Conservation (phyloP, 2,888 invertebrate genomes). For the Phytoseiulus persimilis region DNA sequence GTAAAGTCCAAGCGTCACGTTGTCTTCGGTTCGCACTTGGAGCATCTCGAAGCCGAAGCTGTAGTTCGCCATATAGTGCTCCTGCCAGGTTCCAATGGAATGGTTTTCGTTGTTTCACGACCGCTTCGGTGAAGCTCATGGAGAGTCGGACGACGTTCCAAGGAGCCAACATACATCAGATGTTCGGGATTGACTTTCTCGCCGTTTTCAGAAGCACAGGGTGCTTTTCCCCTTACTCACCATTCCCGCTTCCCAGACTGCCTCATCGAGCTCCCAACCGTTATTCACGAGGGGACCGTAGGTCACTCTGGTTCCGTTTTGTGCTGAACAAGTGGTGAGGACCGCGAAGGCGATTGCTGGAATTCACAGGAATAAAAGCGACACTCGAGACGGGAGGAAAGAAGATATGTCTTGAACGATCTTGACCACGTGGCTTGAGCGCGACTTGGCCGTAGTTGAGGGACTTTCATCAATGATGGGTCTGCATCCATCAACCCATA, state of each 20-base stretch:
- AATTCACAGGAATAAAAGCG: background rate
- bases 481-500: too few species aligned
- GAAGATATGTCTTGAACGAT: too few species aligned
- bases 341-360: background rate
- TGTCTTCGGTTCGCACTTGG: background rate
- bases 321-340: background rate
- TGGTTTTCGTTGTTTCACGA: background rate
- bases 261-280: background rate
- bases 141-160: too few species aligned
- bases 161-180: too few species aligned
- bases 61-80: background rate
- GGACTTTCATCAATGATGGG: too few species aligned
- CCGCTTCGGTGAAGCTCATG: too few species aligned
- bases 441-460: too few species aligned
- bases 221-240: too few species aligned
- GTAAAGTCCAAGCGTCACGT: background rate
- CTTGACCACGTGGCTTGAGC: too few species aligned
- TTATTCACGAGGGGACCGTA: background rate
- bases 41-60: background rate
- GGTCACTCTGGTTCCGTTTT: background rate
- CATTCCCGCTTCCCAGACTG: background rate
- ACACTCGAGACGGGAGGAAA: background rate
- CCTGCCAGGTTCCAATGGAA: background rate
- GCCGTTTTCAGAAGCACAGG: too few species aligned
- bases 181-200: too few species aligned